Conservation (phyloP, 2,888 invertebrate species). For the Agonopterix alstromeriana region DNA sequence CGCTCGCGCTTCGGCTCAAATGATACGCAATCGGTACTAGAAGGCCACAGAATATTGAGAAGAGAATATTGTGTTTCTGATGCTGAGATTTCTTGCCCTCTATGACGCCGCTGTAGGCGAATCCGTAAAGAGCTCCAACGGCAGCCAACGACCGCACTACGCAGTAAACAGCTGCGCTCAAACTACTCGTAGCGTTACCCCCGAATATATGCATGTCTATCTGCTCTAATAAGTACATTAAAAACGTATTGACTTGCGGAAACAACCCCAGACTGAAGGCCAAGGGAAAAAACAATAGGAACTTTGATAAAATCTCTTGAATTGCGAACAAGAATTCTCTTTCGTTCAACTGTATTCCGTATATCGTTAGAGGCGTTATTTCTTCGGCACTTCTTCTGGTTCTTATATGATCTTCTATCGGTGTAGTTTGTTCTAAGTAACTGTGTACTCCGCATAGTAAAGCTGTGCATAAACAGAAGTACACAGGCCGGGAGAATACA, state of each 20-base stretch:
- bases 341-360: slow-evolving; percentile 63
- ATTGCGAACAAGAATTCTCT: slow-evolving; percentile 79
- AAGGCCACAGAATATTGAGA: slow-evolving; percentile 95
- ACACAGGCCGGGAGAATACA: slow-evolving; percentile 94
- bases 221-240: slow-evolving; percentile 98
- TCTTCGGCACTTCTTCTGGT: slow-evolving; percentile 44
- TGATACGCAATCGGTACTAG: slow-evolving; percentile 94
- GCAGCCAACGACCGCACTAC: slow-evolving; percentile 88
- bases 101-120: slow-evolving; percentile 90
- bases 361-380: slow-evolving; percentile 51
- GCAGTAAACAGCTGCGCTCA: slow-evolving; percentile 89
- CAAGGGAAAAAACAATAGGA: slow-evolving; percentile 93
- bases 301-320: slow-evolving; percentile 85
- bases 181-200: slow-evolving; percentile 90
- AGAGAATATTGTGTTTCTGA: slow-evolving; percentile 81
- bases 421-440: slow-evolving; percentile 41
- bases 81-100: slow-evolving; percentile 92
- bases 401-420: slow-evolving; percentile 34
- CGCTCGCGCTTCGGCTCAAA: slow-evolving; percentile 93
- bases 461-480: slow-evolving; percentile 89
- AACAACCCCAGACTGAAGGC: slow-evolving; percentile 96
- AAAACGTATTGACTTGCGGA: slow-evolving; percentile 97
- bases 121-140: slow-evolving; percentile 88
- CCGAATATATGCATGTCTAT: slow-evolving; percentile 93
- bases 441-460: slow-evolving; percentile 66